phyloP scores from a whole-genome alignment of 2,797 vertebrate species.

The Muscicapa striata region DNA sequence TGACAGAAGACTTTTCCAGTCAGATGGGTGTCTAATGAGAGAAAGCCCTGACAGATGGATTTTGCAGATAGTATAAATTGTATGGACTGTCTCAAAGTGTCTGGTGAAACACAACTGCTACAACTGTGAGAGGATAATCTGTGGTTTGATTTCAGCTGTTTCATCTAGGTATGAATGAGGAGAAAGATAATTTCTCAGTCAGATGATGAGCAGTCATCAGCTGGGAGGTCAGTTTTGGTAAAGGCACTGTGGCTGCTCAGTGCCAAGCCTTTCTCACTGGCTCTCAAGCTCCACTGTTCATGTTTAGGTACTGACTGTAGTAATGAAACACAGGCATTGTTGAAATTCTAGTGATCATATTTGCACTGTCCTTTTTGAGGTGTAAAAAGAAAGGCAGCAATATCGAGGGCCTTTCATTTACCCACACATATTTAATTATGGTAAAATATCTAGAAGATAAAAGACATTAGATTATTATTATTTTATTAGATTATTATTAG shows the following conservation, averaged over 20 bases:
- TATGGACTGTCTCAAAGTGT: not conserved
- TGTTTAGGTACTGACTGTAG: not conserved
- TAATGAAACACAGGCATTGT: not conserved
- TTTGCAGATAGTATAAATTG: not conserved
- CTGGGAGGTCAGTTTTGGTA: not conserved
- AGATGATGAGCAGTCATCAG: not conserved
- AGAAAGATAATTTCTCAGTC: not conserved
- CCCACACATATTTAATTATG: not conserved
- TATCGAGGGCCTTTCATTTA: not conserved
- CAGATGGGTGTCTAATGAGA: not conserved
- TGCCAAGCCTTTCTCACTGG: not conserved
- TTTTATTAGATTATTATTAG: no score
- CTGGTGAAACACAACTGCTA: not conserved
- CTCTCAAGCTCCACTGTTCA: fast-evolving
- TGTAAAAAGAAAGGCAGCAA: not conserved
- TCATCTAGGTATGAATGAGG: not conserved
- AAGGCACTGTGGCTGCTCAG: not conserved
- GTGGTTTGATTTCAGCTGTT: not conserved
- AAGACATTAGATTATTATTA: not conserved
- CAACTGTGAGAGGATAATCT: not conserved
- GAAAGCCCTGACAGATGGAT: not conserved
- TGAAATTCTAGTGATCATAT: not conserved
- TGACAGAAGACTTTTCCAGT: not conserved
- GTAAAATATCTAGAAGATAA: not conserved
- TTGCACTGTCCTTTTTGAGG: not conserved